Base-by-base conservation (phyloP, 2,113 vertebrate species). In the Gopherus evgoodei region DNA sequence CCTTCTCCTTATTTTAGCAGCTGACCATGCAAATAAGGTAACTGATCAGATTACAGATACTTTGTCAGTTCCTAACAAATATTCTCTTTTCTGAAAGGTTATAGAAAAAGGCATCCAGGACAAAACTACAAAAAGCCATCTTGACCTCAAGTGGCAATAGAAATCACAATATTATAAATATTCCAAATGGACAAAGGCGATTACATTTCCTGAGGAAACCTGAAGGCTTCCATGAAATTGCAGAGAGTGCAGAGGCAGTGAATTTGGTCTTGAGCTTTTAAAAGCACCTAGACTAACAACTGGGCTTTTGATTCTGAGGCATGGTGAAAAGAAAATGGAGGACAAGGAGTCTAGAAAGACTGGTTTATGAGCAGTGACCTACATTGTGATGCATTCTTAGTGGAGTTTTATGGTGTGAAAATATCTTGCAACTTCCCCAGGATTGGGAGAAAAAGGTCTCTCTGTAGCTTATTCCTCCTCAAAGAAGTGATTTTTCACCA, bases 281-380 rank as follows among this genome's bases (percentile, higher is more conserved):
- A 80, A 84, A 7, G 8, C 3, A 79, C 50, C 52, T 83, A 25
- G 0, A 90, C 52, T 22, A 50, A 50, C 49, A 56, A 38, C 2
- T 38, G 62, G 17, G 31, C 16, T 13, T 65, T 65, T 65, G 31
- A 65, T 65, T 65, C 62, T 16, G 31, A 65, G 62, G 6, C 31
- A 16, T 35, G 62, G 3, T 35, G 13, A 65, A 65, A 35, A 65
- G 62, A 65, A 35, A 65, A 2, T 0, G 0, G 29, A 7, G 10
- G 6, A 88, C 24, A 35, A 25, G 2, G 8, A 2, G 8, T n/a
- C 83, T 4, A 10, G 87, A 94, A 82, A 1, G 42, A 88, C n/a
- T 17, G 42, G 5, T 56, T 83, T 88, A 25, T 80, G 49, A 94
- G 87, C 85, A 91, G 75, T 49, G 90, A 16, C 42, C 49, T 69